Evolutionary conservation across 2,888 invertebrate genomes (phyloP), one percentile per base, ranked within the genome.

Genomic region (Hyposoter didymator): DNA sequence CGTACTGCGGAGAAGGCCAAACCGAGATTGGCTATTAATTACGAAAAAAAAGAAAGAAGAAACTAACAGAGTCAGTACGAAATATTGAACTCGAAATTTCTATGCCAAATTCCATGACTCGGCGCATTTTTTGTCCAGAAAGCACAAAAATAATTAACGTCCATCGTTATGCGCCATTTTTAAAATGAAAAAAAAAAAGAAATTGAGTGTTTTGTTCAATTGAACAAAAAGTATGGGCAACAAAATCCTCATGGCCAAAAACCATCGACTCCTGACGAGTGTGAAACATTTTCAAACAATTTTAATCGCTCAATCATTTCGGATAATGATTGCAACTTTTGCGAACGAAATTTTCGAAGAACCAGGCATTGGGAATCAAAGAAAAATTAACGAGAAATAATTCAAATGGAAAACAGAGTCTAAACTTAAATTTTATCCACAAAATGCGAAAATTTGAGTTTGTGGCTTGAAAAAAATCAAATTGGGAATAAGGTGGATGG

Each of bases 381-480:
- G 14, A 28, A 59, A 28, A 59, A 14, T 19, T 6, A 5, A 59
- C 28, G 28, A 28, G 28, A 28, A 59, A 59, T 2, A 14, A 59
- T 12, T 55, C 10, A 55, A 55, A 55, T 22, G 55, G 8, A 55
- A 55, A 55, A 12, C 22, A 10, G 12, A 55, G 22, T 59, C 6
- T 14, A 14, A 28, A 1, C 12, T 8, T 0, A 4, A 14, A 28
- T 28, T 59, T 59, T 4, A 59, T 28, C 28, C 14, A 14, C 5
- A 59, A 28, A 59, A 28, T 59, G 28, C 28, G 6, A 59, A 59
- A 59, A 59, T 28, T 10, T 59, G 5, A 14, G 28, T 59, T 14
- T 59, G 28, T 59, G 59, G 59, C 59, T 59, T 59, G 59, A 28
- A 64, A 35, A 7, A n/a, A 64, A 64, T 64, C 35, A 59, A 59